Evolutionary conservation across 2,113 vertebrate species (phyloP), one percentile per base, ranked within the genome.

Genomic region (Phaethornis superciliosus): DNA sequence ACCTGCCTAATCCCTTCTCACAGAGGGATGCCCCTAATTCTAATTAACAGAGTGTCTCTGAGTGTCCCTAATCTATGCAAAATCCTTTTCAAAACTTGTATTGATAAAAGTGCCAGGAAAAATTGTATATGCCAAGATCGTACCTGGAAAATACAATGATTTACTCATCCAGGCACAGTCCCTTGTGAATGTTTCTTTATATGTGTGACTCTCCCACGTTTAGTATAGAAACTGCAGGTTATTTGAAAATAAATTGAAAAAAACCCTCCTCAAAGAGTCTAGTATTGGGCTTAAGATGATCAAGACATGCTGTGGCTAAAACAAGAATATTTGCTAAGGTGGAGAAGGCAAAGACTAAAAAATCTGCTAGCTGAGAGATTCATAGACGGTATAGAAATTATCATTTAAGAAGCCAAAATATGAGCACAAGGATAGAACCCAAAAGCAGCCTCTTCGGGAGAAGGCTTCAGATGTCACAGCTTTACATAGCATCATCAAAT

Each of bases 1-100:
- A 96, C 94, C 90, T 96, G 85, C 62, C 72, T 94, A 95, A 97
- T 97, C 82, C 90, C 84, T 92, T 94, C 95, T 81, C 90, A 85
- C 94, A 95, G 91, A 93, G 93, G 88, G 81, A 95, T 83, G 68
- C 47, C 72, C 60, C 60, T 90, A 91, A 93, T 94, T 96, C 88
- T 86, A 85, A 96, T 96, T 95, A 97, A 83, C 62, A 69, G 52
- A 62, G 51, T 69, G 56, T 56, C 88, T 95, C 84, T 91, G 65
- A 83, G 64, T 91, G 64, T 91, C 69, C 82, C 88, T 95, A 88
- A 90, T 89, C 94, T 90, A 84, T 79, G 90, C 76, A 90, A 94
- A 96, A 95, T 68, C 69, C 88, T 84, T 68, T 88, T 81, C 54
- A 88, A 90, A 96, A 95, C 42, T 65, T 63, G 46, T 69, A 40